phyloP scores from a whole-genome alignment of 1,140 invertebrate genomes.

The Ceratina australensis region DNA sequence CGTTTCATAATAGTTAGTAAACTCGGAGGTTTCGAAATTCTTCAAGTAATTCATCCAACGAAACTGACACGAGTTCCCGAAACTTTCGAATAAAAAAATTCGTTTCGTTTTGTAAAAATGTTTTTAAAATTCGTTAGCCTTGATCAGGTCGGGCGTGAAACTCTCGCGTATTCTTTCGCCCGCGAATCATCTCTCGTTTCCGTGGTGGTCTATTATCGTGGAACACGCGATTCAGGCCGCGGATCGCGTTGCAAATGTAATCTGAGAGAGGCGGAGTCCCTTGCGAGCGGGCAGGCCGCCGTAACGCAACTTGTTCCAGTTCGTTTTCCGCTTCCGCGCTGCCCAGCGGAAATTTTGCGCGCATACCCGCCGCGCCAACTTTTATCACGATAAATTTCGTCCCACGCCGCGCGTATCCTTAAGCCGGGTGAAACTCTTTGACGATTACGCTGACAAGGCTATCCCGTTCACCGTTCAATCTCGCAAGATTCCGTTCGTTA shows the following conservation, averaged over 20 bases:
- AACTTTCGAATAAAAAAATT: no score
- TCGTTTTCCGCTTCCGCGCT: constrained; percentile 14
- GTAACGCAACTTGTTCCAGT: constrained; percentile 21
- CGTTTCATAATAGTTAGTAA: no score
- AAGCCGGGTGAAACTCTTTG: neutral
- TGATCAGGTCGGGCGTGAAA: neutral
- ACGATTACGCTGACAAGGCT: neutral
- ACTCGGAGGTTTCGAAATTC: no score
- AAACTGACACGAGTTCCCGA: no score
- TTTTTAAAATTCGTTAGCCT: neutral
- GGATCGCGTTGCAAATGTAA: constrained; percentile 51
- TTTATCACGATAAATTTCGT: neutral
- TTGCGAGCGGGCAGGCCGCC: neutral
- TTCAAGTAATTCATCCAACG: no score
- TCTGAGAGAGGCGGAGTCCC: constrained; percentile 32
- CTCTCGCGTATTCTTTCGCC: constrained; percentile 8
- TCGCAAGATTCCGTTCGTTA: neutral
- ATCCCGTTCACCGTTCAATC: neutral
- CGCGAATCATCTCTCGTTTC: constrained; percentile 35
- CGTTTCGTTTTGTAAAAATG: no score
- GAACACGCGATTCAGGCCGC: constrained; percentile 16
- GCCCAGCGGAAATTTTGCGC: neutral
- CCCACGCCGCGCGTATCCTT: neutral
- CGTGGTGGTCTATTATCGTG: neutral
- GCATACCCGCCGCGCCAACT: neutral